These are phyloP conservation scores for Zelostemma sp. DNA, from an alignment of 1,140 invertebrate species.

Conservation along the genomic window DNA sequence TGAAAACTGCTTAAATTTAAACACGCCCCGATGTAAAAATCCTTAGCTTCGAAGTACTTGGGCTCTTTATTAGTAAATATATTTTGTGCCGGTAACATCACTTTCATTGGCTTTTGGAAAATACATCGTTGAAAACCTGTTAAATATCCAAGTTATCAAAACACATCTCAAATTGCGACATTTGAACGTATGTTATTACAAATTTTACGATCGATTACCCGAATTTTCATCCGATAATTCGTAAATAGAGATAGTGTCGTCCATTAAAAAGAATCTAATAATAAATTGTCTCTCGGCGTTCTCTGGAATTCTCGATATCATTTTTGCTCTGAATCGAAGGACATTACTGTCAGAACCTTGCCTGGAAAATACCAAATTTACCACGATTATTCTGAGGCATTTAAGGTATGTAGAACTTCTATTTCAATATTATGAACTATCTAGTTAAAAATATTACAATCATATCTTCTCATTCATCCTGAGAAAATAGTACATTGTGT, in stretches of 20 bases:
- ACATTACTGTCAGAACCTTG: constrained; percentile 81
- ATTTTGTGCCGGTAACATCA: constrained; percentile 82
- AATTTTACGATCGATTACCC: constrained; percentile 73
- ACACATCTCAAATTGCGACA: too few relatives aligned
- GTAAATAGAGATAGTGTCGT: constrained; percentile 87
- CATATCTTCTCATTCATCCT: too few relatives aligned
- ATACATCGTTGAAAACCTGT: constrained; percentile 76
- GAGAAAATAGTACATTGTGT: too few relatives aligned
- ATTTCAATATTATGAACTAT: too few relatives aligned
- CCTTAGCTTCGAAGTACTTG: constrained; percentile 78
- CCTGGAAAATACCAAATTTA: constrained; percentile 65
- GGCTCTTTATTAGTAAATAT: constrained; percentile 78
- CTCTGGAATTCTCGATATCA: constrained; percentile 79
- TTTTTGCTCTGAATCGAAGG: constrained; percentile 82
- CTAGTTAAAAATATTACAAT: too few relatives aligned
- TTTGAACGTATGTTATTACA: too few relatives aligned
- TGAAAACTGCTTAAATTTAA: constrained; percentile 82
- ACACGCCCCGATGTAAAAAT: constrained; percentile 86
- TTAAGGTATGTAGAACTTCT: too few relatives aligned
- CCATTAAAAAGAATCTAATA: constrained; percentile 84
- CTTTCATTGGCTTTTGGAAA: constrained; percentile 75
- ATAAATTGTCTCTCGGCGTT: constrained; percentile 82
- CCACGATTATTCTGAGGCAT: too few relatives aligned
- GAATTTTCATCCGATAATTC: constrained; percentile 83
- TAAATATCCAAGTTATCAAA: too few relatives aligned